Evolutionary conservation across 2,113 vertebrate species (phyloP).

Genomic region (Rhinoderma darwinii): DNA sequence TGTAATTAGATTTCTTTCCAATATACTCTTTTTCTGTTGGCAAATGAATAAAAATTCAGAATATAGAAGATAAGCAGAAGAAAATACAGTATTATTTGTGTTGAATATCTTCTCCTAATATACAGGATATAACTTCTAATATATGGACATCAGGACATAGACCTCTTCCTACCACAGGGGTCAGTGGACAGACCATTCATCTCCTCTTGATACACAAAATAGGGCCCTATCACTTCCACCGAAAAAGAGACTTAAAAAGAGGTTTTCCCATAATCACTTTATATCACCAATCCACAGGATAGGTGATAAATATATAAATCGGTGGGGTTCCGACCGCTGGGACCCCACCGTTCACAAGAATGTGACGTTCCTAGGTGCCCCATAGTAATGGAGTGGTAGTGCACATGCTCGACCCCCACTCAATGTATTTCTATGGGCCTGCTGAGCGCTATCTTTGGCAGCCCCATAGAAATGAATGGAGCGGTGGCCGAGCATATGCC

Average conservation of each 20-base stretch:
- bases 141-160: not conserved
- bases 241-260: slow-evolving; percentile 13
- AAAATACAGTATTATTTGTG: not conserved
- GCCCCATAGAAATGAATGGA: no score
- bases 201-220: slow-evolving; percentile 6
- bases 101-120: not conserved
- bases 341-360: no score
- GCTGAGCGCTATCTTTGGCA: no score
- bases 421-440: no score
- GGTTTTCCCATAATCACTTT: no score
- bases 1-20: slow-evolving; percentile 24
- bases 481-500: no score
- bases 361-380: no score
- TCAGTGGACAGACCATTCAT: not conserved
- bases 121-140: not conserved
- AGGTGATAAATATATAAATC: no score
- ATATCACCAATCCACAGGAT: no score
- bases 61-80: not conserved
- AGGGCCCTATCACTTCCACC: not conserved
- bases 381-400: no score
- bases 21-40: slow-evolving; percentile 23
- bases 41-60: slow-evolving; percentile 24
- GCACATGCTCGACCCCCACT: no score
- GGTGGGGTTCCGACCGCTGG: no score
- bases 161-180: not conserved